Evolutionary conservation across 2,113 vertebrate genomes (phyloP), one percentile per base, ranked within the genome.

Genomic region (Tragelaphus scriptus): DNA sequence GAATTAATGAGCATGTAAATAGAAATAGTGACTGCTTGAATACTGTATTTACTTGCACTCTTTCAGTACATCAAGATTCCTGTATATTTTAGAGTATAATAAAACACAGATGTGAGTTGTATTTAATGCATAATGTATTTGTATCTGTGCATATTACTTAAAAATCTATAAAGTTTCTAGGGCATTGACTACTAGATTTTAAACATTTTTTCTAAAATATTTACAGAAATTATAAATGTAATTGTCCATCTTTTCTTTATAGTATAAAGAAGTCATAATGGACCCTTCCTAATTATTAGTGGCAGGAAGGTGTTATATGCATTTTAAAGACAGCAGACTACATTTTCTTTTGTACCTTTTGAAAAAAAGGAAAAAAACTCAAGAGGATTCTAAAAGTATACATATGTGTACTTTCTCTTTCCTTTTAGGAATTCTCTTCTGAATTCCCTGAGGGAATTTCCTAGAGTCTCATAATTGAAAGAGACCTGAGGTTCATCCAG

Each of bases 71-170:
- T 99, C 98, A 98, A 99, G 99, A 99, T 99, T 99, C 99, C 99
- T 99, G 99, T 99, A 99, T 99, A 99, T 99, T 99, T 99, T 99
- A 99, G 99, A 99, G 98, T 98, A 99, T 99, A 99, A 99, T 99
- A 99, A 99, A 99, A 99, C 98, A 98, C 99, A 99, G 98, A 99
- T 99, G 99, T 99, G 99, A 99, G 99, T 99, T 99, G 98, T 99
- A 98, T 98, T 98, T 99, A 98, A 99, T 99, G 99, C 99, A 99
- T 98, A 99, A 98, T 99, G 98, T 98, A 98, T 98, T 99, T 98
- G 98, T 98, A 99, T 98, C 96, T 98, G 93, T 98, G 98, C 97
- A 98, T 96, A 98, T 96, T 98, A 97, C 95, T 96, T 97, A 94
- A 98, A 98, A 98, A 97, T 97, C 96, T 97, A 98, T 93, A 97